A percentile compares a stretch with the other conserved stretches of the same genome.
Evolutionary conservation across 2,113 vertebrate species (phyloP).

Genomic region (Siphamia tubifer): DNA sequence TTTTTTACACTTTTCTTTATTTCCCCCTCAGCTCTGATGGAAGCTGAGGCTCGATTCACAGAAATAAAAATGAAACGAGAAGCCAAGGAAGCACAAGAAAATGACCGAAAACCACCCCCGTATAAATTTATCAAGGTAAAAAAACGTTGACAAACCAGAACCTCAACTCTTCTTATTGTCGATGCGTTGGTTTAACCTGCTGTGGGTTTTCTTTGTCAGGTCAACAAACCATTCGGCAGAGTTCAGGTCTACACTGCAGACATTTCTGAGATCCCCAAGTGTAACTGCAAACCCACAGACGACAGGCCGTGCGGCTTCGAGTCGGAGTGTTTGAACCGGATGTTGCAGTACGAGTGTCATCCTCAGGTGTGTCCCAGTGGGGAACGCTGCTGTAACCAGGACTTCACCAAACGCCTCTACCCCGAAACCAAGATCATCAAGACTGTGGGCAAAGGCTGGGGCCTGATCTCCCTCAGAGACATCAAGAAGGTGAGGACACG

Average conservation of each 20-base stretch:
- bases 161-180: background rate
- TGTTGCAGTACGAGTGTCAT: constrained; percentile 98
- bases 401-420: constrained; percentile 95
- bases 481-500: constrained; percentile 88
- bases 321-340: constrained; percentile 95
- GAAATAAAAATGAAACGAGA: constrained; percentile 91
- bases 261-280: constrained; percentile 96
- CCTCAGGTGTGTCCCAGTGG: constrained; percentile 93
- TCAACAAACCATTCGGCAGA: constrained; percentile 92
- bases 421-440: constrained; percentile 95
- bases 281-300: constrained; percentile 93
- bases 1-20: too few relatives aligned
- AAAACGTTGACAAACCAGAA: background rate
- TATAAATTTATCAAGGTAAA: constrained; percentile 97
- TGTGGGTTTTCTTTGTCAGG: constrained; percentile 68
- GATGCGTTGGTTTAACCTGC: background rate
- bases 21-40: constrained; percentile 84
- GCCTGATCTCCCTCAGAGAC: constrained; percentile 89
- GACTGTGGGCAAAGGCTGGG: constrained; percentile 96
- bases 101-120: constrained; percentile 91
- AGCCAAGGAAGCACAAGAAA: constrained; percentile 93
- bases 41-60: constrained; percentile 91
- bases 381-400: constrained; percentile 92
- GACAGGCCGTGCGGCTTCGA: constrained; percentile 93
- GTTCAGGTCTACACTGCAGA: constrained; percentile 96